Conservation (phyloP, 2,888 invertebrate genomes). For the Lasioglossum lativentre region DNA sequence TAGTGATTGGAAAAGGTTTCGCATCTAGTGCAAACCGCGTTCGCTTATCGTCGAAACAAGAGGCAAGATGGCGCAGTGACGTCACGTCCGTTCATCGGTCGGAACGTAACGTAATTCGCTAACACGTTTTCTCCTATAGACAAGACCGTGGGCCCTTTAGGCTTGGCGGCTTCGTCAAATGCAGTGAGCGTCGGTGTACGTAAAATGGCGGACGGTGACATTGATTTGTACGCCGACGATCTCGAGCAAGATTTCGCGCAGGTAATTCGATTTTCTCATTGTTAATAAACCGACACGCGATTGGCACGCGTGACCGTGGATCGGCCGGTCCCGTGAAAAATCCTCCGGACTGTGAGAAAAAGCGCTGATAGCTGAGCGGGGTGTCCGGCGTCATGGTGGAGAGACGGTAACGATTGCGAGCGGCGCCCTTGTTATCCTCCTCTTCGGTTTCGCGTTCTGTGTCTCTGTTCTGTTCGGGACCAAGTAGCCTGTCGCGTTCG, state of each 20-base stretch:
- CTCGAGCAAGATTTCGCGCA: constrained; percentile 97
- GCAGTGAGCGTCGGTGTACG: constrained; percentile 81
- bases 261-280: constrained; percentile 85
- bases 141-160: constrained; percentile 37
- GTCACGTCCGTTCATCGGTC: constrained; percentile 51
- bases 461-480: constrained; percentile 26
- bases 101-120: constrained; percentile 58
- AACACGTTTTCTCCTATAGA: constrained; percentile 59
- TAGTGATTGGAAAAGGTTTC: not conserved
- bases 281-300: constrained; percentile 57
- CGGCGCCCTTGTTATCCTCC: constrained; percentile 15
- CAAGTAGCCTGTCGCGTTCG: constrained; percentile 16
- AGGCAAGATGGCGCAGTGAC: constrained; percentile 53
- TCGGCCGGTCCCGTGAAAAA: constrained; percentile 20
- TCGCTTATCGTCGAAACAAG: not conserved
- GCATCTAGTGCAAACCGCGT: not conserved
- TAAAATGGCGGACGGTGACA: constrained; percentile 98
- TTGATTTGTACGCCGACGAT: constrained; percentile 98
- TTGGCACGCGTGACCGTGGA: constrained; percentile 33
- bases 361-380: constrained; percentile 51
- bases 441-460: constrained; percentile 30
- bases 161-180: constrained; percentile 68
- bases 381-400: constrained; percentile 76
- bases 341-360: constrained; percentile 52
- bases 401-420: constrained; percentile 72